Percentiles rank a stretch among this genome's conserved stretches.
Evolutionary conservation across 2,797 vertebrate species (phyloP).

Genomic region (Dermochelys coriacea): DNA sequence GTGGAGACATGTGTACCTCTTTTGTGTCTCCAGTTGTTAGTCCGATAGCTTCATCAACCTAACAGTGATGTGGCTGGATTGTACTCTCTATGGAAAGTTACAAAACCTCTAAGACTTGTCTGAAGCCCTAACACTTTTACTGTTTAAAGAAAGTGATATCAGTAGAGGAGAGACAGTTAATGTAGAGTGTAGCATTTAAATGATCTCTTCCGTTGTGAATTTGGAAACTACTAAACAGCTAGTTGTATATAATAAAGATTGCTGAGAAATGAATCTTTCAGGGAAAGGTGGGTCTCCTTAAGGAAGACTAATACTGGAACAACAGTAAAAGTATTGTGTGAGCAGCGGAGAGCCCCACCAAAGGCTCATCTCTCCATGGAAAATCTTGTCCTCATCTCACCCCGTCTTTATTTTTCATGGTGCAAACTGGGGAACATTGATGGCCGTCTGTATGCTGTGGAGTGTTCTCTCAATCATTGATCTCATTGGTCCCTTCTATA

Average conservation of each 20-base stretch:
- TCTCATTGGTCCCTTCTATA: neutral
- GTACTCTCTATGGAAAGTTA: neutral
- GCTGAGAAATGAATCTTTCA: neutral
- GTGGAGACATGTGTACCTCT: neutral
- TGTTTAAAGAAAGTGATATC: neutral
- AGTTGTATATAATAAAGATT: neutral
- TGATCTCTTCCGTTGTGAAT: neutral
- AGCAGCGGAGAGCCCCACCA: neutral
- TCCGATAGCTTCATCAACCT: neutral
- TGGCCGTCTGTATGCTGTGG: neutral
- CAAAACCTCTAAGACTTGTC: neutral
- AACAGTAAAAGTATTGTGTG: neutral
- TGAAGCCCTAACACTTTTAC: neutral
- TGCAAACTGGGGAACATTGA: neutral
- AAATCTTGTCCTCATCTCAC: fast-evolving
- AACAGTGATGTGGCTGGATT: too few relatives aligned
- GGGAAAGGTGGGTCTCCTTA: neutral
- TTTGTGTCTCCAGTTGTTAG: neutral
- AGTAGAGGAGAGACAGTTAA: neutral
- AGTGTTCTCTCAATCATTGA: neutral
- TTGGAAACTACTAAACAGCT: neutral
- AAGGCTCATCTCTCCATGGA: fast-evolving
- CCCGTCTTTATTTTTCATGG: neutral
- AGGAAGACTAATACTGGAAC: neutral
- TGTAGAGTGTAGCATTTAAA: neutral